A percentile compares a stretch with the other conserved stretches of the same genome.
These are phyloP conservation scores for Lacanobia oleracea DNA, from an alignment of 2,888 invertebrate genomes.

Conservation along the genomic window DNA sequence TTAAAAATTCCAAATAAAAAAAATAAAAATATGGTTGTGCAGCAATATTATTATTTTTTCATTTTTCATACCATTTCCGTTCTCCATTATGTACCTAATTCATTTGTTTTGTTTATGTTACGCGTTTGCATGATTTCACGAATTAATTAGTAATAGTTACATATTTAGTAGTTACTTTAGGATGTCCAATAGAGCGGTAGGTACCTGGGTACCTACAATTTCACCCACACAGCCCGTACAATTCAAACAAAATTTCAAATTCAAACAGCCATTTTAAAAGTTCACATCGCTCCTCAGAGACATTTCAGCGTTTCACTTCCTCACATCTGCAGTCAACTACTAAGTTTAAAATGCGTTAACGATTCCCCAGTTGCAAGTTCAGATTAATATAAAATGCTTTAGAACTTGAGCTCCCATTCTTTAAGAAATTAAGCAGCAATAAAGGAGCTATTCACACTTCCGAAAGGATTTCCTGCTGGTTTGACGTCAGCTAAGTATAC, in stretches of 20 bases:
- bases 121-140: too few species aligned
- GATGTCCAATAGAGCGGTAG: background rate
- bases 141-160: too few species aligned
- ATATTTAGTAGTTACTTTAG: too few species aligned
- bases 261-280: slow-evolving; percentile 42
- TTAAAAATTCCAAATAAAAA: background rate
- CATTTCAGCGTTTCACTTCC: slow-evolving; percentile 39
- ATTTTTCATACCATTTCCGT: background rate
- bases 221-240: background rate
- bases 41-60: background rate
- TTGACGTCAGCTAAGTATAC: slow-evolving; percentile 2
- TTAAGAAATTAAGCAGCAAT: slow-evolving; percentile 29
- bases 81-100: background rate
- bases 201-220: too few species aligned
- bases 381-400: slow-evolving; percentile 47
- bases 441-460: slow-evolving; percentile 4
- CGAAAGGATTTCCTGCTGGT: slow-evolving; percentile 23
- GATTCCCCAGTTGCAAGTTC: slow-evolving; percentile 26
- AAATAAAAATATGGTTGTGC: background rate
- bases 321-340: slow-evolving; percentile 46
- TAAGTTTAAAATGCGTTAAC: slow-evolving; percentile 49
- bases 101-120: too few species aligned
- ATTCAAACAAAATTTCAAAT: slow-evolving; percentile 42
- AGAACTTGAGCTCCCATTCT: slow-evolving; percentile 14
- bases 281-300: slow-evolving; percentile 37